A percentile compares a stretch with the other conserved stretches of the same genome.
These are phyloP conservation scores for Egretta garzetta DNA, from an alignment of 2,113 vertebrate genomes.

Conservation along the genomic window DNA sequence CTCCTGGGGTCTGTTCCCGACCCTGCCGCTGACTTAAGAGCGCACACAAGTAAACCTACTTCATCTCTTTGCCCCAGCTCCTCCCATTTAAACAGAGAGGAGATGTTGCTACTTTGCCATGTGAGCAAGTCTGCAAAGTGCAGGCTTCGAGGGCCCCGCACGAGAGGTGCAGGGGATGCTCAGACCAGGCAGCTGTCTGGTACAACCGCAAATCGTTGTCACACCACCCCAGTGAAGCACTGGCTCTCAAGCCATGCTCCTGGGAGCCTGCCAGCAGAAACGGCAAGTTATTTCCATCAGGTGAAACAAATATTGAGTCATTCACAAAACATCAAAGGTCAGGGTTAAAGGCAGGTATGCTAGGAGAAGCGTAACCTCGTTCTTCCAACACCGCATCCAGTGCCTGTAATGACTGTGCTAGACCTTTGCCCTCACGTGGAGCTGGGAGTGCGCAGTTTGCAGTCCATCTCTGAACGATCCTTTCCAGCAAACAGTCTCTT, in stretches of 20 bases:
- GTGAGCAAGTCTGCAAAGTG: background rate
- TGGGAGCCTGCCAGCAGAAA: background rate
- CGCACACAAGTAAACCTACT: fast-evolving
- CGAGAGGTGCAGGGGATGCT: background rate
- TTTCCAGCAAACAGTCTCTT: no score
- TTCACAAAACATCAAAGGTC: background rate
- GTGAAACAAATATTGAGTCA: background rate
- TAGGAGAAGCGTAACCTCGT: background rate
- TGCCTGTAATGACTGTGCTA: fast-evolving
- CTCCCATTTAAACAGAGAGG: background rate
- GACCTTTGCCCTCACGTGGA: background rate
- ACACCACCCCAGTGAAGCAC: background rate
- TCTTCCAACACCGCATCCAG: background rate
- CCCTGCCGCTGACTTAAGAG: background rate
- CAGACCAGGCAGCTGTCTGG: background rate
- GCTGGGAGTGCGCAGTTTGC: background rate
- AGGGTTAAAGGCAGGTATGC: background rate
- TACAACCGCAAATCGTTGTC: background rate
- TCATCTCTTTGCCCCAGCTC: background rate
- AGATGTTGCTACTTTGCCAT: fast-evolving
- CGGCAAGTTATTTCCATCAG: background rate
- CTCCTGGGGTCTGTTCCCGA: background rate
- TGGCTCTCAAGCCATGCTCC: background rate
- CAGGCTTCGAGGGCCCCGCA: no score
- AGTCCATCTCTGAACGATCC: background rate